phyloP scores from a whole-genome alignment of 2,113 vertebrate genomes.

The Nerophis ophidion region DNA sequence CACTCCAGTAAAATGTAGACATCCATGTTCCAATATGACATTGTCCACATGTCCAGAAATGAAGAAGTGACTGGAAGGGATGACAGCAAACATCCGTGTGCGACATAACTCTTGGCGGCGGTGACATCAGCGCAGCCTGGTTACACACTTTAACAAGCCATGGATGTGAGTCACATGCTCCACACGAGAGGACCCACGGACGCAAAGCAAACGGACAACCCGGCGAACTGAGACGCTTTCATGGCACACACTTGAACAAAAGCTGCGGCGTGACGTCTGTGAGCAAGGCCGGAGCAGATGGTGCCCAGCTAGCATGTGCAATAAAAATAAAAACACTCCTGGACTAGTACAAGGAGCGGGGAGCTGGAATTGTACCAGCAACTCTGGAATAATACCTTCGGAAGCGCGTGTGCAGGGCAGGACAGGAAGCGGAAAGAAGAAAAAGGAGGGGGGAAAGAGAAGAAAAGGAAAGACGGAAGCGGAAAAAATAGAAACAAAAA shows the following conservation, averaged over 20 bases:
- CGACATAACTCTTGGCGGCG: not conserved
- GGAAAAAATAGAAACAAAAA: too few species aligned
- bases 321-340: not conserved
- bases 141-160: conserved; percentile 23
- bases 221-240: conserved; percentile 19
- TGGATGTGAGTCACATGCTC: conserved; percentile 17
- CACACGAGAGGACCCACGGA: conserved; percentile 34
- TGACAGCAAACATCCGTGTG: not conserved
- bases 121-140: conserved; percentile 32
- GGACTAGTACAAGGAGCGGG: too few species aligned
- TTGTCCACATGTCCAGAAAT: too few species aligned
- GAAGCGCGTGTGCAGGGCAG: too few species aligned
- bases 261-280: conserved; percentile 22
- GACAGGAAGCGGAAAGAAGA: conserved; percentile 18
- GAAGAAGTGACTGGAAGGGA: conserved; percentile 24
- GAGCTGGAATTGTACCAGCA: not conserved
- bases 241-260: conserved; percentile 23
- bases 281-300: conserved; percentile 32
- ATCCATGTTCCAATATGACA: too few species aligned
- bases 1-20: too few species aligned
- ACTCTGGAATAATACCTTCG: not conserved
- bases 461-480: too few species aligned
- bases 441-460: too few species aligned
- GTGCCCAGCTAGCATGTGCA: conserved; percentile 9
- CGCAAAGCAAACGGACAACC: conserved; percentile 16